Conservation (phyloP, 2,888 invertebrate species). For the Stenurella melanura region DNA sequence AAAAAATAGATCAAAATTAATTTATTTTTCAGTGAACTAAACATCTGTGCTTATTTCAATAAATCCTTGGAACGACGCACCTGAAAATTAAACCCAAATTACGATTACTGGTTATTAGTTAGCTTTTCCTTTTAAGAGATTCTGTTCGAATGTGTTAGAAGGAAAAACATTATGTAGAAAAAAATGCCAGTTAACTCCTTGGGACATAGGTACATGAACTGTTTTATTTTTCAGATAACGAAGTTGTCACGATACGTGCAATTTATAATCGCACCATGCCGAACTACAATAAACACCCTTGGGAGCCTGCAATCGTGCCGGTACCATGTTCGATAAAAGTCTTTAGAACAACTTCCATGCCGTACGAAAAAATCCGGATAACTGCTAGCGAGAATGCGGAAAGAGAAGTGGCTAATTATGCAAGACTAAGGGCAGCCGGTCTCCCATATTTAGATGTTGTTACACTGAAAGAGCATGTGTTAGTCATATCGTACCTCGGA, state of each 20-base stretch:
- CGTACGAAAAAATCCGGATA: not conserved
- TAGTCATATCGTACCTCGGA: slow-evolving; percentile 83
- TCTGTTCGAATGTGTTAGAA: too few species aligned
- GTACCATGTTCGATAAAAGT: slow-evolving; percentile 89
- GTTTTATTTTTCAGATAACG: slow-evolving; percentile 75
- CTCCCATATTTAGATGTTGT: slow-evolving; percentile 90
- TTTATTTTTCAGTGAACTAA: too few species aligned
- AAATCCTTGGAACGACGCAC: too few species aligned
- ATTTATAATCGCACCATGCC: not conserved
- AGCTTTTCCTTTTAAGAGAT: too few species aligned
- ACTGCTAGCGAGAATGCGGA: slow-evolving; percentile 75
- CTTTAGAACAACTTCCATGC: slow-evolving; percentile 89
- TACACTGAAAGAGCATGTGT: slow-evolving; percentile 86
- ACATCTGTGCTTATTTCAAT: too few species aligned
- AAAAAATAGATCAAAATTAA: too few species aligned
- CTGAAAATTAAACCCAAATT: too few species aligned
- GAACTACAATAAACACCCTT: too few species aligned
- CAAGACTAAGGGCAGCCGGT: slow-evolving; percentile 84
- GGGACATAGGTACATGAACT: too few species aligned
- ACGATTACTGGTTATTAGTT: too few species aligned
- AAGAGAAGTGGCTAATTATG: slow-evolving; percentile 95
- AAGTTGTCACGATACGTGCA: slow-evolving; percentile 94
- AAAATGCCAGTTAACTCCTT: too few species aligned
- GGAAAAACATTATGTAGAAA: too few species aligned
- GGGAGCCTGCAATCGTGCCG: slow-evolving; percentile 69